These are phyloP conservation scores for Pangasius krempfi DNA, from an alignment of 2,797 vertebrate species.

Conservation along the genomic window DNA sequence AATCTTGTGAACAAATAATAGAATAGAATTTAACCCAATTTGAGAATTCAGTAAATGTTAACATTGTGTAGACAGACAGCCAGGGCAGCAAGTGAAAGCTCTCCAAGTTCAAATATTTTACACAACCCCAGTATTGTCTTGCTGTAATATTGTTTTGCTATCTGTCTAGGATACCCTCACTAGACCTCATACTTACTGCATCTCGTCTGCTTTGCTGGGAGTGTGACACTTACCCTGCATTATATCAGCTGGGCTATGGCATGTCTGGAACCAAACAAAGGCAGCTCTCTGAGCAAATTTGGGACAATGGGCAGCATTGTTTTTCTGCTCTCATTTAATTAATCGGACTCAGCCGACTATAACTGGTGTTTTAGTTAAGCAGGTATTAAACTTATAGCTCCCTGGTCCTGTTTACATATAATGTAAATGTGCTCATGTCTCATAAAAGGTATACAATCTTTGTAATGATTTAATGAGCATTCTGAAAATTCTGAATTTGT, in stretches of 20 bases:
- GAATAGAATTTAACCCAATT: neutral
- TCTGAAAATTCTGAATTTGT: neutral
- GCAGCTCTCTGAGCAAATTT: conserved; percentile 59
- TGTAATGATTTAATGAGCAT: neutral
- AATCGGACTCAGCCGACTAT: conserved; percentile 70
- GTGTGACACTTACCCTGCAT: conserved; percentile 30
- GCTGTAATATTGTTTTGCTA: neutral
- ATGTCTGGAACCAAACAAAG: conserved; percentile 64
- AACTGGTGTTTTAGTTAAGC: conserved; percentile 88
- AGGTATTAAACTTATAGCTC: conserved; percentile 83
- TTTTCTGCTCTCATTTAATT: conserved; percentile 67
- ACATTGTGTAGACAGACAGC: neutral
- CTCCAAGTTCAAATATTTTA: neutral
- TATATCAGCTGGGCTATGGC: conserved; percentile 45
- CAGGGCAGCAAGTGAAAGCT: neutral
- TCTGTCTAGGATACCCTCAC: conserved; percentile 12
- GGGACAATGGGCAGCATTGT: conserved; percentile 75
- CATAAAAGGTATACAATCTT: neutral
- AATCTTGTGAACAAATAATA: neutral
- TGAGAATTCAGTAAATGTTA: neutral
- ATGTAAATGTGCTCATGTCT: conserved; percentile 1
- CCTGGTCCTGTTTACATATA: conserved; percentile 28
- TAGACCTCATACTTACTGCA: neutral
- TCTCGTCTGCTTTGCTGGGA: neutral
- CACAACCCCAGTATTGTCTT: neutral